Base-by-base conservation (phyloP, 2,797 vertebrate species). In the Channallabes apus region DNA sequence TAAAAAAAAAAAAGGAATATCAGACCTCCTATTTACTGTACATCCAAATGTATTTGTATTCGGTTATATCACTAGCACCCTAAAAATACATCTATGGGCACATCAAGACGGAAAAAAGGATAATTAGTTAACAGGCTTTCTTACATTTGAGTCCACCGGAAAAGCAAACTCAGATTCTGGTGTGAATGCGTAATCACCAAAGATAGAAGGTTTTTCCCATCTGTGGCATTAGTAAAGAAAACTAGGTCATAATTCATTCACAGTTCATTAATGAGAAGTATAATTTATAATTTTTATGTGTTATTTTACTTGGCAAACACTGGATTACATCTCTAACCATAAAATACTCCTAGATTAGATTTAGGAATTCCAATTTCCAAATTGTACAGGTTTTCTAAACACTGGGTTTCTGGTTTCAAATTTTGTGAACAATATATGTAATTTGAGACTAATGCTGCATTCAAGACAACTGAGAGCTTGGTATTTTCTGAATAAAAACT, bases 361-460 rank as follows among this genome's bases (percentile, higher is more conserved):
- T 22, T 79, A 62, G 11, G 18, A 62, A 62, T 80, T 80, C 61
- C 78, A 80, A 29, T 46, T 69, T 82, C 46, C 51, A 68, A 69
- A 56, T 35, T 56, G 24, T 64, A 9, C 14, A 80, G n/a, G 29
- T 69, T 82, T 51, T 82, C 11, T 64, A n/a, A 64, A 64, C 35
- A 17, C 11, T 54, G 14, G 29, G 59, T 29, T 54, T 67, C 32
- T 64, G 77, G 77, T 67, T 81, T 67, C 18, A 32, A 56, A 68
- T 18, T 54, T 54, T 67, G 56, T 22, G 64, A 82, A 32, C 22
- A 67, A 81, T 51, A 62, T 54, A 27, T 69, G 65, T 58, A 56
- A 82, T 82, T 56, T 82, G 80, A 80, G 24, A 64, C 38, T 24
- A 82, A 69, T 82, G 80, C 27, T 69, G 46, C 12, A 58, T 69